Evolutionary conservation across 2,113 vertebrate genomes (phyloP).

Genomic region (Corapipo altera): DNA sequence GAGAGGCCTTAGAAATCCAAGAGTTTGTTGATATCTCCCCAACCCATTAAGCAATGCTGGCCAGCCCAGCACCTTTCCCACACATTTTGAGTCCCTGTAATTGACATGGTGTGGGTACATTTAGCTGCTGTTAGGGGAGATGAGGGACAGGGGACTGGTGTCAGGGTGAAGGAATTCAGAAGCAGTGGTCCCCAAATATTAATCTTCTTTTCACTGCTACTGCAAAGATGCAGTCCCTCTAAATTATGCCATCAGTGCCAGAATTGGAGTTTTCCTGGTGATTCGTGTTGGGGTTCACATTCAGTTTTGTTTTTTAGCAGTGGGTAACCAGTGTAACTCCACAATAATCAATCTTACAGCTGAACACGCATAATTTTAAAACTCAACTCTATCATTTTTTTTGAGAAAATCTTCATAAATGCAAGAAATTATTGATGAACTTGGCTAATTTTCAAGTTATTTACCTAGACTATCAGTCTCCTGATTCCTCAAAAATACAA

Average conservation of each 20-base stretch:
- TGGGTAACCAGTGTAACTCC: background rate
- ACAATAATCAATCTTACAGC: background rate
- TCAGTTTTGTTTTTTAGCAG: background rate
- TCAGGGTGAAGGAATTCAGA: background rate
- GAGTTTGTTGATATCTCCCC: background rate
- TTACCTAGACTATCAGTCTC: background rate
- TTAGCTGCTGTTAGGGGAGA: background rate
- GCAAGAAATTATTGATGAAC: background rate
- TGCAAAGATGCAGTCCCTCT: background rate
- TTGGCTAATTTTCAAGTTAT: background rate
- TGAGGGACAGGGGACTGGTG: accelerated
- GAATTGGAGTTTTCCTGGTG: background rate
- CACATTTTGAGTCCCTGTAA: accelerated
- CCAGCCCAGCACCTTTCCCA: background rate
- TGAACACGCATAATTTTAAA: background rate
- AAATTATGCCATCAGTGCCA: background rate
- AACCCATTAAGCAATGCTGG: background rate
- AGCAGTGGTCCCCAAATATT: background rate
- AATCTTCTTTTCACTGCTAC: background rate
- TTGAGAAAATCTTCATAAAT: background rate
- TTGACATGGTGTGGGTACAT: background rate
- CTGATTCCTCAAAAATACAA: background rate
- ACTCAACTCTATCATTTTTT: background rate
- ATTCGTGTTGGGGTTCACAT: background rate
- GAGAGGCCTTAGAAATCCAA: background rate